These are phyloP conservation scores for Python bivittatus DNA, from an alignment of 2,113 vertebrate genomes.

Conservation along the genomic window DNA sequence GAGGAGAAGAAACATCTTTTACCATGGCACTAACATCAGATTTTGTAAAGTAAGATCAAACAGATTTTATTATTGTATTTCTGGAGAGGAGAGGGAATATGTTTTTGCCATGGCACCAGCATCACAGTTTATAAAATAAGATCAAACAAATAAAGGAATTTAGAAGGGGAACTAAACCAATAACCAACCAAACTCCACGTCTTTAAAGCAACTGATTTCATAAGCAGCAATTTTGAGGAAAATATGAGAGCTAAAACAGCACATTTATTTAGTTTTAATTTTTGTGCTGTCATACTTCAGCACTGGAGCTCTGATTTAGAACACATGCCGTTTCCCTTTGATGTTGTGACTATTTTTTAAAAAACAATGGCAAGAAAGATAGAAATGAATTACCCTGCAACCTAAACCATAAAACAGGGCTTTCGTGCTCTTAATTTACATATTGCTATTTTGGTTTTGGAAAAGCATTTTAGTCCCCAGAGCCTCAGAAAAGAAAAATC, in stretches of 20 bases:
- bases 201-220: constrained; percentile 57
- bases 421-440: constrained; percentile 75
- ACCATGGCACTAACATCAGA: constrained; percentile 63
- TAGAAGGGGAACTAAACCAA: constrained; percentile 29
- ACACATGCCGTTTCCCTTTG: constrained; percentile 78
- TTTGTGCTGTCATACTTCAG: constrained; percentile 78
- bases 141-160: constrained; percentile 64
- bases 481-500: constrained; percentile 58
- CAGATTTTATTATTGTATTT: constrained; percentile 44
- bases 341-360: constrained; percentile 69
- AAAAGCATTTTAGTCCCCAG: constrained; percentile 51
- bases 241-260: constrained; percentile 74
- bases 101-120: constrained; percentile 64
- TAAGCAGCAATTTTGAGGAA: constrained; percentile 62
- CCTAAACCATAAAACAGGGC: constrained; percentile 70
- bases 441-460: constrained; percentile 58
- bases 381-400: constrained; percentile 76
- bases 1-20: constrained; percentile 57
- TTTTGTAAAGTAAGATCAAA: constrained; percentile 64
- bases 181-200: not conserved
- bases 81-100: constrained; percentile 46
- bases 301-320: constrained; percentile 79
- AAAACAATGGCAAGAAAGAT: constrained; percentile 74
- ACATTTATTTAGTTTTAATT: constrained; percentile 83
- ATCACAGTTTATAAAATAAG: constrained; percentile 59